phyloP scores from a whole-genome alignment of 2,888 invertebrate species.

The Margaritifera margaritifera region DNA sequence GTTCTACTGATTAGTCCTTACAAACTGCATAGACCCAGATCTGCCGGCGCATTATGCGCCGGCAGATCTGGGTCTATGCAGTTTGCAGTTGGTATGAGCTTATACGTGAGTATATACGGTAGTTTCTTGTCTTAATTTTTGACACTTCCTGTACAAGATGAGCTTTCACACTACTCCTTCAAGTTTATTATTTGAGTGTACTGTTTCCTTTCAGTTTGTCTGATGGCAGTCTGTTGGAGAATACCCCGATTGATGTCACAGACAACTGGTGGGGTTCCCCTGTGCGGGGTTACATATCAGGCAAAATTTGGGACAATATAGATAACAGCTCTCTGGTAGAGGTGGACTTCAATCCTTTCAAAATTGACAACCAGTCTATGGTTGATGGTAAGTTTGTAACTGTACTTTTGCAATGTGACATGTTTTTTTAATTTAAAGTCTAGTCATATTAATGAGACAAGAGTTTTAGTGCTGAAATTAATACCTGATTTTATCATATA shows the following conservation, averaged over 20 bases:
- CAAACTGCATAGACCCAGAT: too few species aligned
- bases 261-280: constrained; percentile 72
- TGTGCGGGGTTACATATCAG: constrained; percentile 60
- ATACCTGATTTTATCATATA: background rate
- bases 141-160: too few species aligned
- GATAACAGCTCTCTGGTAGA: constrained; percentile 58
- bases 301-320: constrained; percentile 67
- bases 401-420: background rate
- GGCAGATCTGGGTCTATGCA: too few species aligned
- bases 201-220: constrained; percentile 20
- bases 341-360: constrained; percentile 82
- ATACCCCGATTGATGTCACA: constrained; percentile 56
- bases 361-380: constrained; percentile 86
- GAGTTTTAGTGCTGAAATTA: too few species aligned
- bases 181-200: background rate
- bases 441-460: too few species aligned
- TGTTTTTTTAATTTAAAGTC: background rate
- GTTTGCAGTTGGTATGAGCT: too few species aligned
- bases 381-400: constrained; percentile 66
- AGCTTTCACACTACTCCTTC: background rate
- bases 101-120: too few species aligned
- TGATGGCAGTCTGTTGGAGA: constrained; percentile 29
- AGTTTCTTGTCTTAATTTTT: too few species aligned
- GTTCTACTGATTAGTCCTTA: too few species aligned
- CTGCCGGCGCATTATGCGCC: too few species aligned